Percentiles rank a stretch among this genome's conserved stretches.
These are phyloP conservation scores for Caenorhabditis uteleia DNA, from an alignment of 2,888 invertebrate genomes.

Conservation along the genomic window DNA sequence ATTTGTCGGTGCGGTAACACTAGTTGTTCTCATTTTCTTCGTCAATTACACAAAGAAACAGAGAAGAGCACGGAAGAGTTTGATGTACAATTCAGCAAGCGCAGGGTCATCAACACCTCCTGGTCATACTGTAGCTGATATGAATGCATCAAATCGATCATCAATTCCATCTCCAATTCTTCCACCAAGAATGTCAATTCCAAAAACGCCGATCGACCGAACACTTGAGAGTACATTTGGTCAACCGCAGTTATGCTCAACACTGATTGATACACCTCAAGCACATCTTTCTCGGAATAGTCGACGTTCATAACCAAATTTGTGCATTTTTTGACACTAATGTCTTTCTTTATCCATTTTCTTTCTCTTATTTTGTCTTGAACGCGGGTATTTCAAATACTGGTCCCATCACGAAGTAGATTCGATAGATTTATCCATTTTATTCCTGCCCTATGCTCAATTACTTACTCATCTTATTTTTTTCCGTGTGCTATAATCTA, in stretches of 20 bases:
- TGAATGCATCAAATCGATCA: background rate
- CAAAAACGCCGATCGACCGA: slow-evolving; percentile 16
- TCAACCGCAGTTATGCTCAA: slow-evolving; percentile 31
- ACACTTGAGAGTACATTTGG: slow-evolving; percentile 29
- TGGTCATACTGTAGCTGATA: background rate
- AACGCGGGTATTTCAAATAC: background rate
- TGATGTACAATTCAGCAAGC: slow-evolving; percentile 1
- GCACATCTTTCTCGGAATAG: background rate
- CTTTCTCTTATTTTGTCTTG: background rate
- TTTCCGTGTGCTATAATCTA: background rate
- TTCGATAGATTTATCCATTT: background rate
- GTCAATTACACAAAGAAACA: slow-evolving; percentile 73
- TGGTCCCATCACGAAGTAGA: background rate
- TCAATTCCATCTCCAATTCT: background rate
- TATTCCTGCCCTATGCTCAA: background rate
- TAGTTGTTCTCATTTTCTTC: slow-evolving; percentile 57
- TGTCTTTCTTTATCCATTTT: background rate
- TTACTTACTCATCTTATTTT: background rate
- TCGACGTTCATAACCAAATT: background rate
- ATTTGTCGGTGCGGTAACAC: slow-evolving; percentile 55
- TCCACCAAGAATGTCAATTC: background rate
- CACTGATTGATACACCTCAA: slow-evolving; percentile 31
- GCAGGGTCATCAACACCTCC: background rate
- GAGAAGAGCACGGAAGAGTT: slow-evolving; percentile 4
- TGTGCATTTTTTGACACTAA: background rate